A percentile compares a stretch with the other conserved stretches of the same genome.
These are phyloP conservation scores for Teinopalpus imperialis DNA, from an alignment of 2,888 invertebrate species.

Conservation along the genomic window DNA sequence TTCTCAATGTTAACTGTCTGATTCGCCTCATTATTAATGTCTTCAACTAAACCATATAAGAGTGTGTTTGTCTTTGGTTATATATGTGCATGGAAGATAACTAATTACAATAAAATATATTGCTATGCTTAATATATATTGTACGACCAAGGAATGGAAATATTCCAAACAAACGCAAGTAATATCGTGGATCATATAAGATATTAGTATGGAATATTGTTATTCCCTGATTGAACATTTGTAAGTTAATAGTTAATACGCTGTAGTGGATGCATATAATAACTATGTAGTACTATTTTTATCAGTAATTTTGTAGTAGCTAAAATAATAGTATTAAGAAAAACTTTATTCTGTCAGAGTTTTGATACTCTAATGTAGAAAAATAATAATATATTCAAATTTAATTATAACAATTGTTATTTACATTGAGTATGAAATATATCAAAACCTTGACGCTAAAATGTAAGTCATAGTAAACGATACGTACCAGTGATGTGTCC, in stretches of 20 bases:
- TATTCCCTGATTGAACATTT: slow-evolving; percentile 36
- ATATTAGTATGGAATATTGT: background rate
- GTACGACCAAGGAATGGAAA: slow-evolving; percentile 50
- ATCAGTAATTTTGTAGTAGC: slow-evolving; percentile 33
- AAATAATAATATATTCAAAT: background rate
- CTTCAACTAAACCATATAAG: slow-evolving; percentile 48
- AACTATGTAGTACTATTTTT: slow-evolving; percentile 36
- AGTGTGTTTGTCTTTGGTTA: slow-evolving; percentile 80
- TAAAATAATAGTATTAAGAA: slow-evolving; percentile 30
- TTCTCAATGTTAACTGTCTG: slow-evolving; percentile 41
- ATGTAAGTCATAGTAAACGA: slow-evolving; percentile 30
- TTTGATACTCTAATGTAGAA: slow-evolving; percentile 16
- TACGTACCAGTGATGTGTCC: slow-evolving; percentile 35
- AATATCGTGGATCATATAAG: background rate
- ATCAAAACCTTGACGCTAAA: slow-evolving; percentile 21
- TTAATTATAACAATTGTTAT: too few species aligned
- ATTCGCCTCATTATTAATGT: slow-evolving; percentile 36
- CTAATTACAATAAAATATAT: slow-evolving; percentile 51
- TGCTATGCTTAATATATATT: slow-evolving; percentile 41
- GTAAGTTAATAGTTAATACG: slow-evolving; percentile 47
- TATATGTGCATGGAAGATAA: slow-evolving; percentile 81
- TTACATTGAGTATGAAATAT: background rate
- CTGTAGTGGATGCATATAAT: slow-evolving; percentile 54
- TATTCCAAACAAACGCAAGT: slow-evolving; percentile 23
- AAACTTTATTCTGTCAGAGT: slow-evolving; percentile 28